A percentile compares a stretch with the other conserved stretches of the same genome.
Conservation (phyloP, 2,113 vertebrate genomes). For the Chrysochloris asiatica region DNA sequence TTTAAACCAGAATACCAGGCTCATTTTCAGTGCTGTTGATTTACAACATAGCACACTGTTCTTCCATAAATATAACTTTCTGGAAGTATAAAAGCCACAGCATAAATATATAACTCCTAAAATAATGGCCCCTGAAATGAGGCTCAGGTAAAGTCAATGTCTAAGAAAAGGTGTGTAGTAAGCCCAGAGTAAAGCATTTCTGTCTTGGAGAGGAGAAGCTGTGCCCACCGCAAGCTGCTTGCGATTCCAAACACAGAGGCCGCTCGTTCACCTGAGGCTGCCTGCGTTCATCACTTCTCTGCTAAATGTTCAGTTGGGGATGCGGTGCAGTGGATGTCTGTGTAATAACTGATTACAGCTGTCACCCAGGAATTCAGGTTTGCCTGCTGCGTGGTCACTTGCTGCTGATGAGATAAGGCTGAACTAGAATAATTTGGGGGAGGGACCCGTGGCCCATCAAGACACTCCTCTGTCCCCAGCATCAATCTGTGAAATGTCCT, state of each 20-base stretch:
- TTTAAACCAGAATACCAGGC: not conserved
- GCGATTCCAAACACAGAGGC: not conserved
- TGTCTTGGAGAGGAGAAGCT: not conserved
- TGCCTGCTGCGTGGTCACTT: not conserved
- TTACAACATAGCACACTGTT: not conserved
- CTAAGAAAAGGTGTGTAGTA: not conserved
- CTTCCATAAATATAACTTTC: not conserved
- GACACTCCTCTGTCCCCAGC: not conserved
- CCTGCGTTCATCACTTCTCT: constrained; percentile 36
- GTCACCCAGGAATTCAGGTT: not conserved
- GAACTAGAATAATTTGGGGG: not conserved
- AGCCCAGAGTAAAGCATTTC: not conserved
- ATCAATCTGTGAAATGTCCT: not conserved
- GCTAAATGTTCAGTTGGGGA: not conserved
- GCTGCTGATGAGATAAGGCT: not conserved
- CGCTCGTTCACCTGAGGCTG: constrained; percentile 50
- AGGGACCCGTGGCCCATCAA: not conserved
- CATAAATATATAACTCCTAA: not conserved
- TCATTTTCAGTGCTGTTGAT: not conserved
- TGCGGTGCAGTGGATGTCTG: not conserved
- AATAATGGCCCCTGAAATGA: not conserved
- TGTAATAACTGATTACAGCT: not conserved
- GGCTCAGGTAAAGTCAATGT: too few species aligned
- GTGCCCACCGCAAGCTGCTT: not conserved
- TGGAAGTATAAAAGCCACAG: not conserved